Conservation (phyloP, 2,113 vertebrate genomes). For the Mungos mungo region DNA sequence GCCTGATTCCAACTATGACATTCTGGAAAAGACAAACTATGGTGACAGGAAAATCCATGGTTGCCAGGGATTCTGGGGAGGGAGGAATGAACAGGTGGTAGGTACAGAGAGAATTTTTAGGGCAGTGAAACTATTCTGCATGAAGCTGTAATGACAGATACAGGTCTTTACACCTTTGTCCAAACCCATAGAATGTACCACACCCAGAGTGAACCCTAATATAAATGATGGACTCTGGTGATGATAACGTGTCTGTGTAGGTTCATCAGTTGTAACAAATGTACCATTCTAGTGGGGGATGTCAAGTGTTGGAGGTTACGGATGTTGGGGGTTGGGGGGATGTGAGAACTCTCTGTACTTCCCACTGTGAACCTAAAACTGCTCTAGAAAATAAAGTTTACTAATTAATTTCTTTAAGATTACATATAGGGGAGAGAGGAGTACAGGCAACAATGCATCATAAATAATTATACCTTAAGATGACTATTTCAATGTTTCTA, state of each 20-base stretch:
- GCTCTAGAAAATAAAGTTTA: background rate
- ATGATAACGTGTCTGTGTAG: background rate
- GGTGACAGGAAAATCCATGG: background rate
- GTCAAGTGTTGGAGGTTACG: no score
- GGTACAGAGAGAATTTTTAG: background rate
- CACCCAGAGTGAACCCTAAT: background rate
- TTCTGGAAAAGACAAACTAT: background rate
- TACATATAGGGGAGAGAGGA: background rate
- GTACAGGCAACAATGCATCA: background rate
- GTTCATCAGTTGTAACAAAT: background rate
- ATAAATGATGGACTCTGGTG: background rate
- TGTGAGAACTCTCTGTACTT: background rate
- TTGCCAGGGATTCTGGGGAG: background rate
- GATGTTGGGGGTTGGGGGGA: accelerated
- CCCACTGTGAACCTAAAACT: background rate
- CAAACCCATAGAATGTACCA: background rate
- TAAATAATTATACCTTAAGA: background rate
- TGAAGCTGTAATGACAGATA: background rate
- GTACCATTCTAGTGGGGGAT: no score
- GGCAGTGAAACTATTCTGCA: background rate
- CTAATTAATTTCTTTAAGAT: background rate
- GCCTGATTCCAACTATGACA: background rate
- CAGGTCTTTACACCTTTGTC: background rate
- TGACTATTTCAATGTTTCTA: background rate
- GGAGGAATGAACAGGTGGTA: background rate